Conservation (phyloP, 2,113 vertebrate genomes). For the Egretta garzetta region DNA sequence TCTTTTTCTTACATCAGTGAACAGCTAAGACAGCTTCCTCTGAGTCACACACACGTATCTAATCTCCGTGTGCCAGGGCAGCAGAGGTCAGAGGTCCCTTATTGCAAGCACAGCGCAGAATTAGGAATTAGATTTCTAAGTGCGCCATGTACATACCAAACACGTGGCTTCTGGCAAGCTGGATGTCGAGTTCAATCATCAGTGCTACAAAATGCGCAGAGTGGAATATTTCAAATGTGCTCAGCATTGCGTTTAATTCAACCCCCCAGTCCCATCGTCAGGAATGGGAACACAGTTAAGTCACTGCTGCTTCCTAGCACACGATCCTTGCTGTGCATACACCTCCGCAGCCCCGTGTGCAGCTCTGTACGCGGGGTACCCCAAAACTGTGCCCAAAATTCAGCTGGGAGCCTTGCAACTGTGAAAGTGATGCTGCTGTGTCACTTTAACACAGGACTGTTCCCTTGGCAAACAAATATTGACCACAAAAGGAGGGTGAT, state of each 20-base stretch:
- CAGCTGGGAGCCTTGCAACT: not conserved
- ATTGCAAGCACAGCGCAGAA: not conserved
- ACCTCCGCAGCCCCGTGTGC: not conserved
- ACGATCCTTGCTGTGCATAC: rapidly evolving
- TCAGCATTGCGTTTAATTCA: not conserved
- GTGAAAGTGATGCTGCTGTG: not conserved
- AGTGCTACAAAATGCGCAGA: not conserved
- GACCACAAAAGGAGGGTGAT: not conserved
- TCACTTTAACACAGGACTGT: not conserved
- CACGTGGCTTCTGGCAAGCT: not conserved
- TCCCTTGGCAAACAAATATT: not conserved
- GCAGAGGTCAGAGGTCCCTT: not conserved
- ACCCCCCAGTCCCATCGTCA: not conserved
- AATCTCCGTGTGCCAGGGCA: not conserved
- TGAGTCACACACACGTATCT: not conserved
- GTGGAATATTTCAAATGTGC: not conserved
- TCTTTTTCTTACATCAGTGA: not conserved
- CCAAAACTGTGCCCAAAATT: not conserved
- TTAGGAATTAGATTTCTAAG: not conserved
- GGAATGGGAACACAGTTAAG: not conserved
- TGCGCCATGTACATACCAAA: not conserved
- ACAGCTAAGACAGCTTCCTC: not conserved
- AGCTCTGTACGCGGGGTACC: not conserved
- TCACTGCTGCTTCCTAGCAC: not conserved
- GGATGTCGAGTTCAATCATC: not conserved